Base-by-base conservation (phyloP, 2,888 invertebrate genomes). In the Diaphora mendica region DNA sequence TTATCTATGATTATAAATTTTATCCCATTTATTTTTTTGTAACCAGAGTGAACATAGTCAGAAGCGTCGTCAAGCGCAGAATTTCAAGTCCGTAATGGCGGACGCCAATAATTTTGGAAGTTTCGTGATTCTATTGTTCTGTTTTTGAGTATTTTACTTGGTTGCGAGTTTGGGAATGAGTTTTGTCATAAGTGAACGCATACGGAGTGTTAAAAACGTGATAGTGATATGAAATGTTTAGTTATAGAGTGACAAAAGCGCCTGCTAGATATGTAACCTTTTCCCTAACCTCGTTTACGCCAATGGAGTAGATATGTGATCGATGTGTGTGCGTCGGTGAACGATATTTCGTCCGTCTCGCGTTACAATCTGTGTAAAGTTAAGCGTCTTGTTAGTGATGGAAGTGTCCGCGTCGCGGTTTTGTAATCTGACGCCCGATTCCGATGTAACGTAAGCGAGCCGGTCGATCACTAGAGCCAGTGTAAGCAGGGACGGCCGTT, bases 241-340 rank as follows among this genome's bases (percentile, higher is more conserved):
- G 91, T 91, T 93, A 91, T 92, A 92, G 90, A 91, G 94, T 94
- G 94, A 96, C 94, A 93, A 94, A 97, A 96, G 96, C 94, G 93
- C 90, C 91, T 90, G 92, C 92, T 92, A 94, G 96, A 96, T 96
- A 96, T 96, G 96, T 96, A 96, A 96, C 96, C 96, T 96, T 97
- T 97, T 97, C 97, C 96, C 96, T 97, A 97, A 97, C 97, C 97
- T 97, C 97, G 97, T 96, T 97, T 96, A 96, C 96, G 96, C 97
- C 97, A 97, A 96, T 97, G 97, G 96, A 96, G 96, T 97, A 97
- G 97, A 97, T 96, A 97, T 96, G 96, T 96, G 97, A 97, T 96
- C 96, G 96, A 96, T 97, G 97, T 97, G 94, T 96, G 96, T 96
- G 96, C 96, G 96, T 96, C 96, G 96, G 96, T 96, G 96, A 96